Percentiles rank a stretch among this genome's conserved stretches.
phyloP scores from a whole-genome alignment of 2,113 vertebrate genomes.

The Oncorhynchus masou region DNA sequence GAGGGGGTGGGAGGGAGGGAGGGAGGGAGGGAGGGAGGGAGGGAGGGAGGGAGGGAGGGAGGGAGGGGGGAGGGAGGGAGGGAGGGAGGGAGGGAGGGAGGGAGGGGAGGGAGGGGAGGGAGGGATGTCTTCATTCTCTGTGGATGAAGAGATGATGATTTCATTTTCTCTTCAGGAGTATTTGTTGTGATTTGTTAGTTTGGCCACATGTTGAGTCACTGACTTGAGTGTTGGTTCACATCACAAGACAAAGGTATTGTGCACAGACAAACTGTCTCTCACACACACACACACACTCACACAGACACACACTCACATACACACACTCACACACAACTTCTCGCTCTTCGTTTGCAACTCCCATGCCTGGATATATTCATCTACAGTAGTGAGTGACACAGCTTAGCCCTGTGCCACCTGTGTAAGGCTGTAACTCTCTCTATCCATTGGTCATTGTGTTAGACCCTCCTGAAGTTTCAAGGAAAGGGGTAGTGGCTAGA shows the following conservation, averaged over 20 bases:
- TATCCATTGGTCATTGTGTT: background rate
- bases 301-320: no score
- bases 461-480: background rate
- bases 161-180: no score
- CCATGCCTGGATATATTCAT: background rate
- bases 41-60: background rate
- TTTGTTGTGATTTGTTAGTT: background rate
- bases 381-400: background rate
- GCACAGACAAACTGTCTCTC: no score
- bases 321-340: background rate
- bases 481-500: no score
- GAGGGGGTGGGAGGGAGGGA: background rate
- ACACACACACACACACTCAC: no score
- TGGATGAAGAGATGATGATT: no score
- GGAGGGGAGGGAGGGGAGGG: background rate
- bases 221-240: no score
- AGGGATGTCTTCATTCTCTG: no score
- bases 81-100: background rate
- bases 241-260: no score
- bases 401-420: no score
- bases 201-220: background rate
- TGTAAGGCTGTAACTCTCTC: background rate
- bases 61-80: conserved; percentile 3
- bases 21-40: background rate
- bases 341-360: background rate